Evolutionary conservation across 2,113 vertebrate species (phyloP).

Genomic region (Mellivora capensis): DNA sequence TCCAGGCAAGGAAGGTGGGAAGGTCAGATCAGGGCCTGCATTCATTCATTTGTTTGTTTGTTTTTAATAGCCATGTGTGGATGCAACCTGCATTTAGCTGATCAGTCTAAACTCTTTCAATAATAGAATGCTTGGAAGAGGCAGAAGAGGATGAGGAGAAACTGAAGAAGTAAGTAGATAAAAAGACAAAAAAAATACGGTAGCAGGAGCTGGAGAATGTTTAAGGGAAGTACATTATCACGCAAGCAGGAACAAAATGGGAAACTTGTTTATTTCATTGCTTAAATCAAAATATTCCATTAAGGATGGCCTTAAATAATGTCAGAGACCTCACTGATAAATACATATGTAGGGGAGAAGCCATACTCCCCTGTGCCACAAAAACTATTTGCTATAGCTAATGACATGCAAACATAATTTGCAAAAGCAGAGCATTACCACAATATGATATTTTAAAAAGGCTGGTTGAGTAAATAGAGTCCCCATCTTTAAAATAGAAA

Average conservation of each 20-base stretch:
- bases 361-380: background rate
- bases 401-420: constrained; percentile 56
- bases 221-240: constrained; percentile 49
- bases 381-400: background rate
- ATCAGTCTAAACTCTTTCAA: constrained; percentile 22
- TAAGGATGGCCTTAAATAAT: constrained; percentile 58
- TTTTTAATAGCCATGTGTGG: background rate
- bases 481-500: constrained; percentile 32
- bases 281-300: constrained; percentile 62
- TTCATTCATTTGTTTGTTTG: background rate
- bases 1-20: background rate
- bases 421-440: constrained; percentile 44
- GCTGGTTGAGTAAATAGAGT: constrained; percentile 17
- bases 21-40: background rate
- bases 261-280: constrained; percentile 64
- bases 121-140: background rate
- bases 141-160: background rate
- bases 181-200: background rate
- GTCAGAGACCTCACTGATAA: constrained; percentile 40
- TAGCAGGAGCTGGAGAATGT: background rate
- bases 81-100: background rate
- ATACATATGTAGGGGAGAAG: background rate
- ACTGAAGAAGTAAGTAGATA: background rate
- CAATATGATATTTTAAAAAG: background rate
- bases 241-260: constrained; percentile 53